Percentiles rank a stretch among this genome's conserved stretches.
Evolutionary conservation across 2,797 vertebrate genomes (phyloP).

Genomic region (Cynopterus sphinx): DNA sequence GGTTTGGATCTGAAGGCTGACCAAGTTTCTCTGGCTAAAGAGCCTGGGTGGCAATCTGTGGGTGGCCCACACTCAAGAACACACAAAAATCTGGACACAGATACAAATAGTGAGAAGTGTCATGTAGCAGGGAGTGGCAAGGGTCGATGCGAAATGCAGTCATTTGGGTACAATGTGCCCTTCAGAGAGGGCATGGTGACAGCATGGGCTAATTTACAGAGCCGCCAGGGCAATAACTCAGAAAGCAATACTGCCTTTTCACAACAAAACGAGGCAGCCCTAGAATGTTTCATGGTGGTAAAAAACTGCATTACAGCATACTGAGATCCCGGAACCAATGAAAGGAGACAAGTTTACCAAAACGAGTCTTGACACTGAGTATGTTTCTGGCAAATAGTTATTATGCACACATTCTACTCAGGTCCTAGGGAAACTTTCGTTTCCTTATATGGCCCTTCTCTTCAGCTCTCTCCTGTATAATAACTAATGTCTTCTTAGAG

Average conservation of each 20-base stretch:
- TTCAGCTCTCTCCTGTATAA: constrained; percentile 56
- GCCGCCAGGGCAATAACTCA: constrained; percentile 74
- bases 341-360: constrained; percentile 74
- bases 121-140: constrained; percentile 64
- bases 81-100: constrained; percentile 69
- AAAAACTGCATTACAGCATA: constrained; percentile 64
- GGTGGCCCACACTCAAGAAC: constrained; percentile 71
- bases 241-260: constrained; percentile 71
- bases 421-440: constrained; percentile 65
- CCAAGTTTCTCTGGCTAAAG: constrained; percentile 63
- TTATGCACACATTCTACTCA: constrained; percentile 61
- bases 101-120: constrained; percentile 66
- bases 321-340: constrained; percentile 69
- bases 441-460: constrained; percentile 85
- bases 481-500: constrained; percentile 60
- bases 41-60: constrained; percentile 74
- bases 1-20: constrained; percentile 69
- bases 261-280: constrained; percentile 61
- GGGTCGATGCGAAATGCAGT: constrained; percentile 60
- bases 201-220: constrained; percentile 73
- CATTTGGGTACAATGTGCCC: constrained; percentile 79
- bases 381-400: constrained; percentile 67
- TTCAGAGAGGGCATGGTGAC: constrained; percentile 79
- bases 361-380: constrained; percentile 65
- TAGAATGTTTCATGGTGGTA: constrained; percentile 69